These are phyloP conservation scores for Argyrosomus japonicus DNA, from an alignment of 2,113 vertebrate species.

Conservation along the genomic window DNA sequence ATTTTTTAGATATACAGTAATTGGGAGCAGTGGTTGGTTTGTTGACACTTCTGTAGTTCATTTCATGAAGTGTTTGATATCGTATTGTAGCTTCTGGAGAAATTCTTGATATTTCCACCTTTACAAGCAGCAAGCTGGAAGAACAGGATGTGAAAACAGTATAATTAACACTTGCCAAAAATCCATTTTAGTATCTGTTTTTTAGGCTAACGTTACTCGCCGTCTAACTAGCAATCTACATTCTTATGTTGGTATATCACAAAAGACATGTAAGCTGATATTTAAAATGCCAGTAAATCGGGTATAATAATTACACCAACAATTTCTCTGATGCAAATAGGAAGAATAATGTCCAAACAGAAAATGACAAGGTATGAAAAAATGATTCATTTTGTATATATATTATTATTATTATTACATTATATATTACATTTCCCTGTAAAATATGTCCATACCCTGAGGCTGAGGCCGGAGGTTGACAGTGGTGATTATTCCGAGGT, in stretches of 20 bases:
- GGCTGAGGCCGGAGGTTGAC: slow-evolving; percentile 31
- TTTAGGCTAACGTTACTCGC: neutral
- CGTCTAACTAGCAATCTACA: too few relatives aligned
- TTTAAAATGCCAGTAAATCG: slow-evolving; percentile 1
- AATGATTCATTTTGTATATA: too few relatives aligned
- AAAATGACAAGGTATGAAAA: slow-evolving; percentile 18
- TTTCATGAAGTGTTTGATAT: too few relatives aligned
- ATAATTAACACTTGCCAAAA: neutral
- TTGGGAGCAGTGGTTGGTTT: neutral
- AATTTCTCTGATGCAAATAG: slow-evolving; percentile 15
- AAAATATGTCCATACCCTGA: slow-evolving; percentile 36
- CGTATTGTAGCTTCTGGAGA: neutral
- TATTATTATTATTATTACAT: slow-evolving; percentile 13
- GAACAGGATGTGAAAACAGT: neutral
- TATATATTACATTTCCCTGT: slow-evolving; percentile 15
- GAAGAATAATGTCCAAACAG: slow-evolving; percentile 29
- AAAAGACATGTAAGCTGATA: neutral
- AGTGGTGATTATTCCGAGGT: slow-evolving; percentile 30
- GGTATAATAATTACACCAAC: neutral
- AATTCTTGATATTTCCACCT: neutral
- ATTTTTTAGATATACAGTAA: neutral
- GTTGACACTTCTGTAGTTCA: neutral
- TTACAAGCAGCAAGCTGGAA: neutral
- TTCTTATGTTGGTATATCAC: too few relatives aligned
- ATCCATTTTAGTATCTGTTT: neutral